phyloP scores from a whole-genome alignment of 2,797 vertebrate genomes.

The Pampus argenteus region DNA sequence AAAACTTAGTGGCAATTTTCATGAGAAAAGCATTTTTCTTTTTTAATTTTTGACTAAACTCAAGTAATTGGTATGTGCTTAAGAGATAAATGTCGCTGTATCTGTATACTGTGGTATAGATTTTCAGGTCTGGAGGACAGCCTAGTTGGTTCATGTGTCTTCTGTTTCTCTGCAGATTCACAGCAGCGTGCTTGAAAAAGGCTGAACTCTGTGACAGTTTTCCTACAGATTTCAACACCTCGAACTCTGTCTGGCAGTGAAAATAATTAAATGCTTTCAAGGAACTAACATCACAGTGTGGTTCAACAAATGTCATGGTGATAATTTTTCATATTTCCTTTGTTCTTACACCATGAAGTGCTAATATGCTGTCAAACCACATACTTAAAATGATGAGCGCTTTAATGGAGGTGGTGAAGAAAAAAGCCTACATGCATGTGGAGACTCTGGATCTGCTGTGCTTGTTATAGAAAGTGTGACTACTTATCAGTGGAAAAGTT shows the following conservation, averaged over 20 bases:
- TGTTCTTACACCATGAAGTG: conserved; percentile 18
- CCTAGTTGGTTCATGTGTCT: not conserved
- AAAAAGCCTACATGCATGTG: not conserved
- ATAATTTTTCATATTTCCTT: conserved; percentile 25
- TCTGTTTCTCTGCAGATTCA: conserved; percentile 51
- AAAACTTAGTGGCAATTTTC: too few relatives aligned
- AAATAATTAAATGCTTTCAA: conserved; percentile 90
- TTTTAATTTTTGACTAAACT: not conserved
- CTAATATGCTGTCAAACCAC: conserved; percentile 18
- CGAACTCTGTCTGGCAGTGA: conserved; percentile 87
- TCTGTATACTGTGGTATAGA: not conserved
- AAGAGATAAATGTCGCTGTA: not conserved
- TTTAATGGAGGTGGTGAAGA: not conserved
- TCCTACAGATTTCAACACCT: conserved; percentile 86
- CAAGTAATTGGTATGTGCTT: not conserved
- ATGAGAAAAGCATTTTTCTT: not conserved
- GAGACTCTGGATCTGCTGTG: not conserved
- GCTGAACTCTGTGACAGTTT: conserved; percentile 53
- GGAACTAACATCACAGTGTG: conserved; percentile 80
- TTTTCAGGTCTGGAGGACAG: not conserved
- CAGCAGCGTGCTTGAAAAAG: conserved; percentile 77
- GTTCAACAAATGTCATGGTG: conserved; percentile 36
- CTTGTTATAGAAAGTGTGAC: not conserved
- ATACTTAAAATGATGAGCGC: not conserved
- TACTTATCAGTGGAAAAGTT: not conserved